Base-by-base conservation (phyloP, 2,888 invertebrate genomes). In the Crioceris asparagi region DNA sequence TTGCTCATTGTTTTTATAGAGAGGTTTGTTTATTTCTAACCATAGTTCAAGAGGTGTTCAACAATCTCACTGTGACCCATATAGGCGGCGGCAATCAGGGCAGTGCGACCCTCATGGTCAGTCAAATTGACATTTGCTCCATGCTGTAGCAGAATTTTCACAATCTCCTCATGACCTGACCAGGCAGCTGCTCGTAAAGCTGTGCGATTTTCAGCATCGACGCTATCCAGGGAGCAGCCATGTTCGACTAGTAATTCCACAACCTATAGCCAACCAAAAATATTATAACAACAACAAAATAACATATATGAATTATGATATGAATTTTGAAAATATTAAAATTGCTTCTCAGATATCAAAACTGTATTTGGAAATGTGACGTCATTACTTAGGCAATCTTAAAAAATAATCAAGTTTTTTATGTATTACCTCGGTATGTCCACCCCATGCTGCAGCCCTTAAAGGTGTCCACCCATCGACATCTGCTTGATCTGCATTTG, bases 371-470 rank as follows among this genome's bases (percentile, higher is more conserved):
- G n/a, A n/a, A n/a, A n/a, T n/a, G n/a, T n/a, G n/a, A n/a, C n/a
- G n/a, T n/a, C n/a, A n/a, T n/a, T n/a, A n/a, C n/a, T n/a, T n/a
- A n/a, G n/a, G n/a, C n/a, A n/a, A n/a, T n/a, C n/a, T n/a, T n/a
- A n/a, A n/a, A n/a, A n/a, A n/a, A n/a, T n/a, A n/a, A n/a, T n/a
- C n/a, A n/a, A n/a, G n/a, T 29, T 11, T 2, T 30, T 30, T 3
- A 10, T 23, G 29, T 14, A 10, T 18, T 57, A 79, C 79, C 69
- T 86, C 83, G 1, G 83, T 83, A 55, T 94, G 93, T 1, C 94
- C 94, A 32, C 91, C 93, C 93, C 93, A 94, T 8, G 93, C 91
- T 14, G 93, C 91, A 3, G 93, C 91, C 38, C 93, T 68, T 31
- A 91, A 67, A 10, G 90, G 85, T 19, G 87, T 88, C 93, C 90